These are phyloP conservation scores for Strongylocentrotus purpuratus DNA, from an alignment of 35 echinoderm and acorn worm species.

Conservation along the genomic window DNA sequence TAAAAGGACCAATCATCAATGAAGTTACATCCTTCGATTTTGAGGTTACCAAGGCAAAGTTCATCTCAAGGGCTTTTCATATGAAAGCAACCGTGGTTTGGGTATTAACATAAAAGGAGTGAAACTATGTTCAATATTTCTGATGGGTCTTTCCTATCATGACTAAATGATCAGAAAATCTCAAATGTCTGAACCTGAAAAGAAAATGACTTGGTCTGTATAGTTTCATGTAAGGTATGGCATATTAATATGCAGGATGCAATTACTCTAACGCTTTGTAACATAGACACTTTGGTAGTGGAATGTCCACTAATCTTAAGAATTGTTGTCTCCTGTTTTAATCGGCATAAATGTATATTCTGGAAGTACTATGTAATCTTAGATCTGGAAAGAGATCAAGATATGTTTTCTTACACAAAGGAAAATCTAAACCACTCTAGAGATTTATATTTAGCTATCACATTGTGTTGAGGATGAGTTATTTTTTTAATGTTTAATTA, in stretches of 20 bases:
- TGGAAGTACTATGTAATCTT: conserved; percentile 1
- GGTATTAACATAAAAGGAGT: background rate
- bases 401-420: background rate
- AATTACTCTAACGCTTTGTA: background rate
- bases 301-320: background rate
- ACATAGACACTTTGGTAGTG: background rate
- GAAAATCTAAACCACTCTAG: too few species aligned
- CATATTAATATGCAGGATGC: background rate
- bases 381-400: background rate
- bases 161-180: background rate
- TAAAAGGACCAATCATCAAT: background rate
- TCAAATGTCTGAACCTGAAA: background rate
- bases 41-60: background rate
- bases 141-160: background rate
- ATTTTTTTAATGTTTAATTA: too few species aligned
- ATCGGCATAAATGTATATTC: background rate
- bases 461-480: too few species aligned
- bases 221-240: background rate
- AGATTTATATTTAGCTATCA: too few species aligned
- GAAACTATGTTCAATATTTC: background rate
- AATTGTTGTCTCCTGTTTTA: background rate
- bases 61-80: background rate
- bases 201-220: background rate
- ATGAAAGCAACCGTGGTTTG: background rate
- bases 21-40: background rate